Evolutionary conservation across 2,888 invertebrate genomes (phyloP), one percentile per base, ranked within the genome.

Genomic region (Pteria penguin): DNA sequence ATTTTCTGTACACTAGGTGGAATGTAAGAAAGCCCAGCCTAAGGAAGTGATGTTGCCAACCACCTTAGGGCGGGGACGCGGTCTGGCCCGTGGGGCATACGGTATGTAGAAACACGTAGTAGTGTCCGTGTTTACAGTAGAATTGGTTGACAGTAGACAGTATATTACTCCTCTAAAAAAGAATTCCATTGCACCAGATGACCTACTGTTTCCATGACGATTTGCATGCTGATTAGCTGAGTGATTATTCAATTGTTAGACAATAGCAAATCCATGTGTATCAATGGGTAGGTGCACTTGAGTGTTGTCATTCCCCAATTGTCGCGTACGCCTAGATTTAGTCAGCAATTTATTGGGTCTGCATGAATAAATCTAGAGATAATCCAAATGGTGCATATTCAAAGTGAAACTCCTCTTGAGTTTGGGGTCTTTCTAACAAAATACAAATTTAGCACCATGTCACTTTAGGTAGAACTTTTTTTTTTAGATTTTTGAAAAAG

Each of bases 11-110:
- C 93, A 94, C 57, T 94, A 99, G 98, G 98, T 99, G 94, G 99
- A 99, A 94, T 98, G 98, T 95, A 99, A 99, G 95, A 99, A 99
- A 94, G 99, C 99, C 92, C 99, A 99, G 94, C 99, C 99, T 84
- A 99, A 99, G 94, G 99, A 99, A 95, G 99, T 99, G 91, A 99
- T 99, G 99, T 95, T 99, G 92, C 99, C 99, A n/a, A 85, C 86
- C 55, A 85, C 85, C 63, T 72, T 88, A 57, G 87, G 85, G 29
- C 76, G 88, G 52, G 88, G 87, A 4, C 82, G 89, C n/a, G 88
- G 89, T n/a, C 75, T 88, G 61, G 82, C 87, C 54, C 76, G 88
- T 77, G 88, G 89, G 78, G 84, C 84, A 63, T 84, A 82, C 67
- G 79, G 84, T 84, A 57, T 32, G 63, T 62, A 67, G 33, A 57